Evolutionary conservation across 2,797 vertebrate genomes (phyloP), one percentile per base, ranked within the genome.

Genomic region (Triplophysa bombifrons): DNA sequence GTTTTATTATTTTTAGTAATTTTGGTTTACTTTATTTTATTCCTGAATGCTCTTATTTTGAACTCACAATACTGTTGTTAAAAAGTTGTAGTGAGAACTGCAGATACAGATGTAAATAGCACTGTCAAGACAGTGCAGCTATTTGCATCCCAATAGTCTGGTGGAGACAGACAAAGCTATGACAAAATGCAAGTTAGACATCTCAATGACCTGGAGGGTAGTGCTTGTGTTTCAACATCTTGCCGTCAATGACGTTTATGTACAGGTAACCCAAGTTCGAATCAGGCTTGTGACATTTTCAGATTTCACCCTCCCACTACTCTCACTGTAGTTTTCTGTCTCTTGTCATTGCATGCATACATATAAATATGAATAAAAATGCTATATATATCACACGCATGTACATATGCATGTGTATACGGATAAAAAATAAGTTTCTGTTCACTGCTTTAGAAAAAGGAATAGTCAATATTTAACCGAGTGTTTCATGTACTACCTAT

Each of bases 101-200:
- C 1, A 34, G 65, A 20, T 38, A 67, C 0, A 60, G 56, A 2
- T 30, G 50, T 53, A 63, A 63, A 69, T 61, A 25, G 38, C 17
- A 51, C 25, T 51, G 56, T 20, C 30, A 63, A 78, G 30, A 78
- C 51, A 64, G 1, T 3, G 13, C 30, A 63, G 46, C 61, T 64
- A 38, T 72, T 72, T 72, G 17, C 46, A 20, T 16, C 27, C n/a
- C 30, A 64, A 50, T 51, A 71, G 58, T 78, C 68, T 64, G 68
- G 30, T 72, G 30, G 46, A 70, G 44, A 58, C 66, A 38, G 66
- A 77, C 44, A 64, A 65, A 41, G 63, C 30, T 10, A 65, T 20
- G 60, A 65, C 34, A 53, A 53, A 63, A 71, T 78, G 67, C 14
- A 51, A 70, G 22, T 78, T 78, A 51, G 76, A 71, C 68, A 64